A percentile compares a stretch with the other conserved stretches of the same genome.
Evolutionary conservation across 2,797 vertebrate genomes (phyloP).

Genomic region (Poeciliopsis paucimaculata): DNA sequence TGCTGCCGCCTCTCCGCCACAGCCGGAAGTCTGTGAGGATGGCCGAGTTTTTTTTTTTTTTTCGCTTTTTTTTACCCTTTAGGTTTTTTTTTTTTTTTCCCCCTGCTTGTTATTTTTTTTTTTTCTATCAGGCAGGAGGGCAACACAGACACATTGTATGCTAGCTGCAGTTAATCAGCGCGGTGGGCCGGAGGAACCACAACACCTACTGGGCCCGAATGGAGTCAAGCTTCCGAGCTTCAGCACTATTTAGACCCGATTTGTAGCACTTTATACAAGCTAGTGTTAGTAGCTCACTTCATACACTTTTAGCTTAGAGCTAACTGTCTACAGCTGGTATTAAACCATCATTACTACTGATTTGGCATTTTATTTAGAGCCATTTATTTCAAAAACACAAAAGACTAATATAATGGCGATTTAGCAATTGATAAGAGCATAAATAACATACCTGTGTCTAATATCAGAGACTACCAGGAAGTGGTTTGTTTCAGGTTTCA

Average conservation of each 20-base stretch:
- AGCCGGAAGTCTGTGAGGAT: slow-evolving; percentile 84
- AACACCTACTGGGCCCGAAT: slow-evolving; percentile 57
- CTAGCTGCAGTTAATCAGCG: slow-evolving; percentile 51
- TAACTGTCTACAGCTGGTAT: slow-evolving; percentile 5
- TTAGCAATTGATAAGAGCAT: background rate
- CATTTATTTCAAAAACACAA: background rate
- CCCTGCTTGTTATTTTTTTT: slow-evolving; percentile 59
- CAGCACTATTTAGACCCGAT: slow-evolving; percentile 24
- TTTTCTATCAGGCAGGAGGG: slow-evolving; percentile 61
- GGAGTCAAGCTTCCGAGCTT: slow-evolving; percentile 54
- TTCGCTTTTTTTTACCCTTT: slow-evolving; percentile 45
- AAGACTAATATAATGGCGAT: background rate
- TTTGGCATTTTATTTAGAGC: background rate
- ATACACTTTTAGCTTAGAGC: slow-evolving; percentile 1
- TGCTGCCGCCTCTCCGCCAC: slow-evolving; percentile 68
- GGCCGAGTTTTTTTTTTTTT: slow-evolving; percentile 54
- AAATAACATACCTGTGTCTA: background rate
- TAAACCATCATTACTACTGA: background rate
- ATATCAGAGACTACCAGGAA: background rate
- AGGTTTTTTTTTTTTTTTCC: slow-evolving; percentile 54
- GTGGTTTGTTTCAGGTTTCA: background rate
- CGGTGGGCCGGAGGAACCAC: slow-evolving; percentile 60
- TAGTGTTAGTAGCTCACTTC: background rate
- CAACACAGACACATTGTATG: slow-evolving; percentile 32
- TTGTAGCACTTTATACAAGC: slow-evolving; percentile 15